Conservation (phyloP, 2,113 vertebrate species). For the Labeo catla region DNA sequence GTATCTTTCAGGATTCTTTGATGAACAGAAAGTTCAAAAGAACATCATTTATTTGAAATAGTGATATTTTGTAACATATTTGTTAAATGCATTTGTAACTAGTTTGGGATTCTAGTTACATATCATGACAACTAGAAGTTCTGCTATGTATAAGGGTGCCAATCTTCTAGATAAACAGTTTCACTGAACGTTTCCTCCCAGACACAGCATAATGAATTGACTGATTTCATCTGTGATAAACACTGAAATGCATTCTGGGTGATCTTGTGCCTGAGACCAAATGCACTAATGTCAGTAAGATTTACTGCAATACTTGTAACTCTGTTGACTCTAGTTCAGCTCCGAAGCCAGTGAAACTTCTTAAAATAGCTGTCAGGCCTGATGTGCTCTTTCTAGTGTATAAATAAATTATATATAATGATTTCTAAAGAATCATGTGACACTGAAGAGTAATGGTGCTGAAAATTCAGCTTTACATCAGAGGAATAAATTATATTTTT, state of each 20-base stretch:
- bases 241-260: neutral
- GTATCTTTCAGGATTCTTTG: no score
- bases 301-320: neutral
- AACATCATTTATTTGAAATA: no score
- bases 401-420: neutral
- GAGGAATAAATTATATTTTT: no score
- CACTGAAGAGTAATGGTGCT: neutral
- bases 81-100: neutral
- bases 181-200: neutral
- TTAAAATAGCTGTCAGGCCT: neutral
- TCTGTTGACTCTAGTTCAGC: neutral
- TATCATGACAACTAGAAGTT: neutral
- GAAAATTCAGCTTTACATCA: neutral
- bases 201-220: neutral
- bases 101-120: neutral
- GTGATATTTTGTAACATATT: no score
- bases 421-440: neutral
- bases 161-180: neutral
- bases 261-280: neutral
- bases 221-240: constrained; percentile 17
- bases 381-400: no score
- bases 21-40: no score
- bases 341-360: neutral
- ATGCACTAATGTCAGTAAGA: neutral
- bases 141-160: neutral